These are phyloP conservation scores for Gnatocerus cornutus DNA, from an alignment of 2,888 invertebrate species.

Conservation along the genomic window DNA sequence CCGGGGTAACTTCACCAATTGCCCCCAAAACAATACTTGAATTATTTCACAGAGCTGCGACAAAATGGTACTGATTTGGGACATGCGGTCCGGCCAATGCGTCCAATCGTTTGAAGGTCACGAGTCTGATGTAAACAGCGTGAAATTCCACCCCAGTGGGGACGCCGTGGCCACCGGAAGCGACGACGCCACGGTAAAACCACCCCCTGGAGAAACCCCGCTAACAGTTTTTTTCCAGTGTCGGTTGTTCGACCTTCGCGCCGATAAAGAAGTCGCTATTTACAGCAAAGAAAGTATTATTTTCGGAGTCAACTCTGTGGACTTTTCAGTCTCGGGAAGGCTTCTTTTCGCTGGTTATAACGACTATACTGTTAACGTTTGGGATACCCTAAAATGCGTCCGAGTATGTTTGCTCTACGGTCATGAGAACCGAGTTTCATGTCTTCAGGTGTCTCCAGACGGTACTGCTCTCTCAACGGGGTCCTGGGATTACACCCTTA, in stretches of 20 bases:
- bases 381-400: conserved; percentile 97
- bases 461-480: conserved; percentile 98
- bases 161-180: conserved; percentile 98
- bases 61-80: conserved; percentile 98
- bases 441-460: conserved; percentile 95
- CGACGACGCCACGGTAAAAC: conserved; percentile 93
- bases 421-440: conserved; percentile 96
- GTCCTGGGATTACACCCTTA: conserved; percentile 95
- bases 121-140: conserved; percentile 97
- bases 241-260: conserved; percentile 96
- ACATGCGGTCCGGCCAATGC: conserved; percentile 98
- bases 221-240: conserved; percentile 74
- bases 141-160: conserved; percentile 98
- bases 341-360: conserved; percentile 98
- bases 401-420: conserved; percentile 93
- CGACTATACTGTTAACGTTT: conserved; percentile 98
- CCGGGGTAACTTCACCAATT: conserved; percentile 78
- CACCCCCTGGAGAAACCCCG: background rate
- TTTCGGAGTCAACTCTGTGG: conserved; percentile 98
- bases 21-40: background rate
- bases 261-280: conserved; percentile 97
- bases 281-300: conserved; percentile 98
- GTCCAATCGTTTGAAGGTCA: conserved; percentile 99
- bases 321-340: conserved; percentile 95
- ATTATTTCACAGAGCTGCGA: conserved; percentile 85